Base-by-base conservation (phyloP, 2,797 vertebrate genomes). In the Urosaurus nigricauda region DNA sequence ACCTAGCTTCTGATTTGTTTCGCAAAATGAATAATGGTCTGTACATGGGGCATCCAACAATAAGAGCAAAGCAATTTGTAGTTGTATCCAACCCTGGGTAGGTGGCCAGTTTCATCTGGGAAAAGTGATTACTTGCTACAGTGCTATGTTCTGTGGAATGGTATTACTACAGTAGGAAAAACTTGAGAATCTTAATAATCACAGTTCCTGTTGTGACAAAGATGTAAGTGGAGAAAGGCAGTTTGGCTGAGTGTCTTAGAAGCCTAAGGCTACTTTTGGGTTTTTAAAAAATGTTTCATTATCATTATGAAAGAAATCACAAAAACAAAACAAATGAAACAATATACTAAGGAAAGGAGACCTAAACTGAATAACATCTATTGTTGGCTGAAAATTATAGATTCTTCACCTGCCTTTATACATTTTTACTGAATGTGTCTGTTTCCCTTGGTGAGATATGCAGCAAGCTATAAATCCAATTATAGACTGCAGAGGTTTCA, bases 221-320 rank as follows among this genome's bases (percentile, higher is more conserved):
- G 65, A 19, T 80, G 32, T 60, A 60, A 88, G 8, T 87, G 89
- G 71, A 86, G 91, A 74, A 84, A 92, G 63, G 24, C 51, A 40
- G 65, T 37, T 86, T 32, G 29, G 17, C 63, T 70, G 37, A 84
- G 47, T n/a, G 78, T 78, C 43, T 75, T n/a, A n/a, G n/a, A 53
- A 71, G 43, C 80, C 26, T 40, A 32, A 5, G n/a, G 9, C 26
- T 77, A 58, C 32, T 74, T 63, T 53, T 35, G 17, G 14, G 24
- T 58, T 43, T 63, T 17, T 29, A 14, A n/a, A n/a, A n/a, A n/a
- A n/a, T 53, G 14, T 80, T 63, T 83, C 26, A 11, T 80, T 80
- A n/a, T n/a, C 24, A 24, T 60, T 60, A 82, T 37, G 35, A 71
- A n/a, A 21, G 35, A 58, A 87, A 87, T 82, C 82, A 60, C 40